A percentile compares a stretch with the other conserved stretches of the same genome.
These are phyloP conservation scores for Eira barbara DNA, from an alignment of 2,113 vertebrate species.

Conservation along the genomic window DNA sequence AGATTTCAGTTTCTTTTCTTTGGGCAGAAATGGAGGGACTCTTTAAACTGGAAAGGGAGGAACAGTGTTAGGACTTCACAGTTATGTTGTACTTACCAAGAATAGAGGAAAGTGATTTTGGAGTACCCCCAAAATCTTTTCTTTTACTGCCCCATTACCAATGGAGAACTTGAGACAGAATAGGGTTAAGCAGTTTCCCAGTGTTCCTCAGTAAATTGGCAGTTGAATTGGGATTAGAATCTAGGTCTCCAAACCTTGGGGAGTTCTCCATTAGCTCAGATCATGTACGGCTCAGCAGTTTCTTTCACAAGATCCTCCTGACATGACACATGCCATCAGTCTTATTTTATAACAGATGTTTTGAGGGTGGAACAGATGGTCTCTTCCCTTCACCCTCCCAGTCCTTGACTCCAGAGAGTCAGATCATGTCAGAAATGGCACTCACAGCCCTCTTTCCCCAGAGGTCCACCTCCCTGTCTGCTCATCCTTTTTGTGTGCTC, in stretches of 20 bases:
- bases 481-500: not conserved
- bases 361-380: slow-evolving; percentile 72
- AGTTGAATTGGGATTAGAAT: slow-evolving; percentile 72
- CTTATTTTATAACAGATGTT: slow-evolving; percentile 74
- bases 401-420: slow-evolving; percentile 54
- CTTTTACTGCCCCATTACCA: slow-evolving; percentile 12
- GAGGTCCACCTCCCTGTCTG: slow-evolving; percentile 44
- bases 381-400: slow-evolving; percentile 55
- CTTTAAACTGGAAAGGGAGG: slow-evolving; percentile 1
- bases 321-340: slow-evolving; percentile 77
- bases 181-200: slow-evolving; percentile 56
- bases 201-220: slow-evolving; percentile 62
- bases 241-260: slow-evolving; percentile 72
- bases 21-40: not conserved
- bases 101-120: slow-evolving; percentile 3
- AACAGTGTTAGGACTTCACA: not conserved
- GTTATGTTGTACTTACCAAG: not conserved
- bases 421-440: slow-evolving; percentile 58
- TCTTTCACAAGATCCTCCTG: slow-evolving; percentile 69
- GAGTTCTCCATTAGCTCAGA: slow-evolving; percentile 68
- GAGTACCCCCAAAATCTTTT: not conserved
- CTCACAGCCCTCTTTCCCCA: slow-evolving; percentile 16
- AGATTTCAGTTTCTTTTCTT: slow-evolving; percentile 15
- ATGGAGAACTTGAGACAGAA: slow-evolving; percentile 48
- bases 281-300: slow-evolving; percentile 71